These are phyloP conservation scores for Drosophila simulans DNA, from an alignment of 1,140 invertebrate species.

Conservation along the genomic window DNA sequence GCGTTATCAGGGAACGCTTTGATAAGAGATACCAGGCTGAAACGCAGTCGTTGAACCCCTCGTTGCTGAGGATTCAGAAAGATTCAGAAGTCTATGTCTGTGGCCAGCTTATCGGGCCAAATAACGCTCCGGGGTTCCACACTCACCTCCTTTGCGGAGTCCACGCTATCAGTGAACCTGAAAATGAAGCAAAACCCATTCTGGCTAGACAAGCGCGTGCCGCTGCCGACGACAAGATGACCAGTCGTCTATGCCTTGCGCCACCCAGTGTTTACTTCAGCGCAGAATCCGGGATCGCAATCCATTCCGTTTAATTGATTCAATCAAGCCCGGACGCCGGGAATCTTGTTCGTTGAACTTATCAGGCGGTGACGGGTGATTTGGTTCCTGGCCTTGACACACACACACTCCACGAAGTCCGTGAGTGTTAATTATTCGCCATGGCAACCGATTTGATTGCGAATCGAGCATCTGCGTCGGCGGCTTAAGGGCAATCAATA, in stretches of 20 bases:
- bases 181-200: conserved; percentile 10
- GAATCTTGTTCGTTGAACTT: conserved; percentile 52
- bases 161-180: conserved; percentile 10
- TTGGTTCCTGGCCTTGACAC: conserved; percentile 61
- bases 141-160: conserved; percentile 10
- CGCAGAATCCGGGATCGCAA: conserved; percentile 73
- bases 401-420: conserved; percentile 42
- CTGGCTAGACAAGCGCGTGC: conserved; percentile 23
- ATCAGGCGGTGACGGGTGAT: conserved; percentile 57
- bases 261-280: conserved; percentile 8
- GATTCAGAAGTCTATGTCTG: background rate
- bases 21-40: conserved; percentile 14
- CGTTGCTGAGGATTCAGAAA: conserved; percentile 17
- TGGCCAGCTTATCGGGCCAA: conserved; percentile 13
- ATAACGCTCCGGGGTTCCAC: conserved; percentile 1
- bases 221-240: conserved; percentile 1
- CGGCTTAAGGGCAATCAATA: conserved; percentile 7
- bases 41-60: conserved; percentile 28
- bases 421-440: conserved; percentile 37
- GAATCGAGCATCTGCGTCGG: conserved; percentile 15
- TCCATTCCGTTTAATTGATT: conserved; percentile 70
- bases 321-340: conserved; percentile 52
- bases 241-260: conserved; percentile 9
- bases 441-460: conserved; percentile 53
- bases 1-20: conserved; percentile 21